phyloP scores from a whole-genome alignment of 2,113 vertebrate species.

The Gobius niger region DNA sequence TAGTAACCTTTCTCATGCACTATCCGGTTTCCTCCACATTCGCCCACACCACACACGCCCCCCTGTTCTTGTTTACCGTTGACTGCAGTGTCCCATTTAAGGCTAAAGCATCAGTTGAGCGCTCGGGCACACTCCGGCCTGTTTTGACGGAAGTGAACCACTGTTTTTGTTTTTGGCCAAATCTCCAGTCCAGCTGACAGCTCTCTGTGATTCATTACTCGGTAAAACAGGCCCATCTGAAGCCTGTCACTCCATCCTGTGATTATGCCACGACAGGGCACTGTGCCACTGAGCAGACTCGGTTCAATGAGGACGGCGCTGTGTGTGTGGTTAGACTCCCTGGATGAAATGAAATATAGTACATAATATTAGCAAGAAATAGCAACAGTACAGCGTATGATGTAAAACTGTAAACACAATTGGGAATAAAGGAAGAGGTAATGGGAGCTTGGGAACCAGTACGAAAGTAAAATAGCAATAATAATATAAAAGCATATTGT shows the following conservation, averaged over 20 bases:
- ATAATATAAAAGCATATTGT: too few species aligned
- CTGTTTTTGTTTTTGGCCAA: constrained; percentile 41
- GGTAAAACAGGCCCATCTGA: constrained; percentile 12
- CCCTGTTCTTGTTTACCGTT: constrained; percentile 22
- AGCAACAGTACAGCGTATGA: too few species aligned
- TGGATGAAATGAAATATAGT: too few species aligned
- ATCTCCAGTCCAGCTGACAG: constrained; percentile 36
- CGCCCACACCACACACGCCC: neutral
- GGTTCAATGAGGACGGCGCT: neutral
- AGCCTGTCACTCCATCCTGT: constrained; percentile 9
- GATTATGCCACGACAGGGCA: constrained; percentile 24
- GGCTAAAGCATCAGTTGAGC: neutral
- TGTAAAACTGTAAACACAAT: too few species aligned
- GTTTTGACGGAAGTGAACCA: constrained; percentile 34
- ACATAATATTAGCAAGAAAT: too few species aligned
- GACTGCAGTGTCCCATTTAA: constrained; percentile 2
- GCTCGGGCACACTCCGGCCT: constrained; percentile 4
- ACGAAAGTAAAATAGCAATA: too few species aligned
- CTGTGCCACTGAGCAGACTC: constrained; percentile 15
- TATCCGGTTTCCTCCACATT: neutral
- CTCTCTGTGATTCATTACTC: constrained; percentile 46
- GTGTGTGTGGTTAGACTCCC: too few species aligned
- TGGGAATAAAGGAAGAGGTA: too few species aligned
- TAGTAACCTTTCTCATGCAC: neutral
- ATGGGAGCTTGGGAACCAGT: too few species aligned